Evolutionary conservation across 2,888 invertebrate species (phyloP).

Genomic region (Podotricha telesiphe): DNA sequence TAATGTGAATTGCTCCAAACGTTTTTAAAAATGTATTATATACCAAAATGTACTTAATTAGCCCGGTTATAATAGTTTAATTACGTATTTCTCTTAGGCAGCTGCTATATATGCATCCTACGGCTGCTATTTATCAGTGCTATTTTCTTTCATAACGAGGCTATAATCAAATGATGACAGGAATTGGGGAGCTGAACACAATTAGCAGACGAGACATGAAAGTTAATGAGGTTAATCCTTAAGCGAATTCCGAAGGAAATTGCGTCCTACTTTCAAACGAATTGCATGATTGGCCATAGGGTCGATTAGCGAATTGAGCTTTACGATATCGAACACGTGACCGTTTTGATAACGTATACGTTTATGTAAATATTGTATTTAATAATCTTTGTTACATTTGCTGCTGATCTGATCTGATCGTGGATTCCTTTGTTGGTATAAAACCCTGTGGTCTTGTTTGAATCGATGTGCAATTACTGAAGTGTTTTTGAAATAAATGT

Average conservation of each 20-base stretch:
- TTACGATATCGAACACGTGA: constrained; percentile 32
- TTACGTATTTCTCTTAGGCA: constrained; percentile 48
- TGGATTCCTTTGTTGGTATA: no score
- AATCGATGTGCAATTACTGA: no score
- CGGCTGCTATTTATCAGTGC: constrained; percentile 51
- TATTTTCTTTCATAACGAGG: constrained; percentile 55
- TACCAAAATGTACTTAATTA: no score
- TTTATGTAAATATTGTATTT: neutral
- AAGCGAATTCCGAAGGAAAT: constrained; percentile 76
- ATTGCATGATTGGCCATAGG: constrained; percentile 74
- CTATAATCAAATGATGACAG: constrained; percentile 65
- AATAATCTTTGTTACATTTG: no score
- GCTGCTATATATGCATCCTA: neutral
- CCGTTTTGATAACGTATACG: constrained; percentile 13
- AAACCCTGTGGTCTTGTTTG: no score
- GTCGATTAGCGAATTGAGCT: constrained; percentile 54
- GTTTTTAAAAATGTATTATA: no score
- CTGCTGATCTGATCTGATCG: no score
- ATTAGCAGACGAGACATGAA: constrained; percentile 77
- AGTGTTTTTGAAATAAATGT: no score
- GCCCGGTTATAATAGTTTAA: no score
- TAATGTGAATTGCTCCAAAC: no score
- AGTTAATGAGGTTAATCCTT: constrained; percentile 76
- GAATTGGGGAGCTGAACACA: constrained; percentile 69
- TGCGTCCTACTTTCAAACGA: constrained; percentile 69